Base-by-base conservation (phyloP, 2,888 invertebrate species). In the Resseliella maxima region DNA sequence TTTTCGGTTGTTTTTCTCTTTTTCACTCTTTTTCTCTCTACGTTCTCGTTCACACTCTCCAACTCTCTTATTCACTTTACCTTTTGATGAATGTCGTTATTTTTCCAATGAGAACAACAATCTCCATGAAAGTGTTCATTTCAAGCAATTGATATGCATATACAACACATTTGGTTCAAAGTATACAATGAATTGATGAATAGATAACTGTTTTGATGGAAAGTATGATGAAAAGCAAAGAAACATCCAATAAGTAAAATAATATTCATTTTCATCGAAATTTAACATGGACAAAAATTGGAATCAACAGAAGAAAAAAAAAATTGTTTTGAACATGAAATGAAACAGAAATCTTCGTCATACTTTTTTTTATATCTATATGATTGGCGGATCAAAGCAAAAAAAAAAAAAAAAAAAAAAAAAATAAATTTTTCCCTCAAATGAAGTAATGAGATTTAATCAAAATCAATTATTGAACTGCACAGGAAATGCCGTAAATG, bases 71-170 rank as follows among this genome's bases (percentile, higher is more conserved):
- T n/a, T n/a, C n/a, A n/a, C n/a, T n/a, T n/a, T n/a, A n/a, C 6
- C 27, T 31, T 2, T 27, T 2, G 64, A 3, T 18, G 64, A 27
- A 24, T 64, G 64, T 15, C 15, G 24, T 64, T 64, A 31, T n/a
- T n/a, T n/a, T n/a, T n/a, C n/a, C n/a, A n/a, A n/a, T n/a, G n/a
- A n/a, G n/a, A n/a, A n/a, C n/a, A n/a, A n/a, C n/a, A n/a, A n/a
- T 27, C 64, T 64, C n/a, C 24, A 59, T 24, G 38, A n/a, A 38
- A 83, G 38, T 38, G 12, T 21, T 38, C 5, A 83, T 38, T 38
- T 83, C n/a, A 8, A 21, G 5, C 64, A 8, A 83, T 83, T 83
- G 83, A 83, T 83, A 83, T 83, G 83, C 83, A 83, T 72, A 72
- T 72, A 18, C 8, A 72, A 18, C 64, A 15, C 64, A 50, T 50